Evolutionary conservation across 2,888 invertebrate species (phyloP).

Genomic region (Drosophila paramelanica): DNA sequence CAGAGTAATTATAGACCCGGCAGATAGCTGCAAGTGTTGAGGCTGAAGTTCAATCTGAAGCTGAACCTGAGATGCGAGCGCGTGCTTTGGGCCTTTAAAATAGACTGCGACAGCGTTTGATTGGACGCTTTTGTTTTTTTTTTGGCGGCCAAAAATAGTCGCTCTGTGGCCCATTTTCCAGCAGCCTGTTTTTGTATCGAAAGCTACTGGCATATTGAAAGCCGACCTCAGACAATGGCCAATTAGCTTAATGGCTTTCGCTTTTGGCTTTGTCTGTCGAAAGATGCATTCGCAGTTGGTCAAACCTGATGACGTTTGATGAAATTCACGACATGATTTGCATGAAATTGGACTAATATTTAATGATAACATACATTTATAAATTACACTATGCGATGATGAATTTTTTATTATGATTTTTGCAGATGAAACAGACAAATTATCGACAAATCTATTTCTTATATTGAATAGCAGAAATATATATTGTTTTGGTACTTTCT

Average conservation of each 20-base stretch:
- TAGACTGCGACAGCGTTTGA: slow-evolving; percentile 35
- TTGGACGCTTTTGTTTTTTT: slow-evolving; percentile 56
- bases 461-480: no score
- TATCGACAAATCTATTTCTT: no score
- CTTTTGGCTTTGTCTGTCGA: slow-evolving; percentile 35
- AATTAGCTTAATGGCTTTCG: slow-evolving; percentile 41
- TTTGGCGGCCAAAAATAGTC: slow-evolving; percentile 30
- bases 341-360: slow-evolving; percentile 28
- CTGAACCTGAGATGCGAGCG: slow-evolving; percentile 20
- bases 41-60: slow-evolving; percentile 7
- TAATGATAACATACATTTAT: background rate
- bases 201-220: slow-evolving; percentile 10
- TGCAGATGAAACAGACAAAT: no score
- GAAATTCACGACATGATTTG: slow-evolving; percentile 28
- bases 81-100: slow-evolving; percentile 37
- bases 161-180: slow-evolving; percentile 13
- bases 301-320: slow-evolving; percentile 30
- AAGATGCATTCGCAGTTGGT: slow-evolving; percentile 33
- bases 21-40: slow-evolving; percentile 38
- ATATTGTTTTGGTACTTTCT: no score
- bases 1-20: slow-evolving; percentile 51
- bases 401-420: no score
- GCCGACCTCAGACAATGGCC: slow-evolving; percentile 28
- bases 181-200: slow-evolving; percentile 2
- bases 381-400: background rate